Conservation (phyloP, 2,797 vertebrate genomes). For the Zalophus californianus region DNA sequence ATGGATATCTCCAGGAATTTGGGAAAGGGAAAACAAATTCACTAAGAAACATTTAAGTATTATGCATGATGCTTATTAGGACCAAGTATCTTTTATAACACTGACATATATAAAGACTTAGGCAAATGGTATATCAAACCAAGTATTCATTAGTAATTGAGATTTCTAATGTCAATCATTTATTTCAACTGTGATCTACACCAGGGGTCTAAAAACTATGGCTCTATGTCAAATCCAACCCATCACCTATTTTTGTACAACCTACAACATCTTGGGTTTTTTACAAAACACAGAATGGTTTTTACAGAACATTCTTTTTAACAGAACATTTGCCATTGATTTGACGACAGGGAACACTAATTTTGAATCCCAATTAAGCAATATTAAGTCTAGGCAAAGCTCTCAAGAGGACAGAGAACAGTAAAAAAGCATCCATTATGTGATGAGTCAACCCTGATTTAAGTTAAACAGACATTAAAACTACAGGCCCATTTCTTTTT, state of each 20-base stretch:
- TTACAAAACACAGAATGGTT: background rate
- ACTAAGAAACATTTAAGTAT: background rate
- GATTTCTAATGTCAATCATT: background rate
- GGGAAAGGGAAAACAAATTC: background rate
- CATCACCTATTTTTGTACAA: background rate
- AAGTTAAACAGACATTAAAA: background rate
- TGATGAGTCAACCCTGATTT: background rate
- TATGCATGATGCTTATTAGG: background rate
- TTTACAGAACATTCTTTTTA: background rate
- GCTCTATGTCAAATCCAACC: background rate
- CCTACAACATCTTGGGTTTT: background rate
- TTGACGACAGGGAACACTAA: background rate
- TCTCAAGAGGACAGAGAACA: background rate
- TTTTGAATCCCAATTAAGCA: background rate
- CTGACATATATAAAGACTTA: background rate
- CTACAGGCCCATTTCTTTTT: background rate
- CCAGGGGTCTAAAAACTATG: background rate
- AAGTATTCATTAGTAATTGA: background rate
- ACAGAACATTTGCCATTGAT: background rate
- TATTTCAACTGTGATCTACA: background rate
- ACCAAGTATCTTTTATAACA: background rate
- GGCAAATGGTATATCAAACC: background rate
- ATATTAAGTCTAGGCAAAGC: conserved; percentile 32
- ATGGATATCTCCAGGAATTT: background rate
- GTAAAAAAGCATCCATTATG: background rate